Conservation (phyloP, 1,140 invertebrate genomes). For the Halotydeus destructor region DNA sequence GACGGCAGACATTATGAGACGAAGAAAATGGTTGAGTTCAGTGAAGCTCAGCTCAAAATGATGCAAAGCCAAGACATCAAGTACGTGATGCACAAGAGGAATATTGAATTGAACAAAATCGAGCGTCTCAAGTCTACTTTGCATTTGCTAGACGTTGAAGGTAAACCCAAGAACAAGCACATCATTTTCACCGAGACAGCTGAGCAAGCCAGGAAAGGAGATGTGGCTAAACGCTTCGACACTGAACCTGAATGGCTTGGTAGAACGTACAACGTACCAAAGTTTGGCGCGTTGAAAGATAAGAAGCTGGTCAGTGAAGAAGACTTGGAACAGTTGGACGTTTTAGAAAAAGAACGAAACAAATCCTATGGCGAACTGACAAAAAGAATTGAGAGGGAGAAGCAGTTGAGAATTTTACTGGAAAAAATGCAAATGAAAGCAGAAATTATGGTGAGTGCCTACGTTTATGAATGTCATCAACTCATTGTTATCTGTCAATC, state of each 20-base stretch:
- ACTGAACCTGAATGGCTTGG: conserved; percentile 47
- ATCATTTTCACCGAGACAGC: conserved; percentile 58
- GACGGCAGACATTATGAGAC: conserved; percentile 43
- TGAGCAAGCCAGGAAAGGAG: conserved; percentile 46
- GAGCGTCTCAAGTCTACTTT: conserved; percentile 56
- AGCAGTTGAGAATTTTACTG: conserved; percentile 51
- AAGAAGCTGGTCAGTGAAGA: conserved; percentile 5
- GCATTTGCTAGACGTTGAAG: conserved; percentile 49
- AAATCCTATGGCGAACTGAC: conserved; percentile 51
- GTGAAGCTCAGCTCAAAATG: conserved; percentile 54
- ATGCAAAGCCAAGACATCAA: conserved; percentile 78
- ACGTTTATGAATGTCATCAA: conserved; percentile 10
- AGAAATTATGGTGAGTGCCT: conserved; percentile 32
- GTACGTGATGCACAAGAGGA: conserved; percentile 64
- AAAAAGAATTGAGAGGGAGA: conserved; percentile 58
- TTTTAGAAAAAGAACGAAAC: conserved; percentile 36
- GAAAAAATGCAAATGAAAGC: conserved; percentile 61
- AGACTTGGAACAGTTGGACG: conserved; percentile 21
- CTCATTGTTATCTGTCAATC: conserved; percentile 14
- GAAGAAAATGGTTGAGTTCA: conserved; percentile 42
- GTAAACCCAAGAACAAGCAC: conserved; percentile 48
- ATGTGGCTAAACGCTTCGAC: conserved; percentile 43
- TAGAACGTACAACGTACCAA: conserved; percentile 44
- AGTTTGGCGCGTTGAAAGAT: conserved; percentile 35
- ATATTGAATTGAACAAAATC: conserved; percentile 67